These are phyloP conservation scores for Botrylloides violaceus DNA, from an alignment of 23 tunicate genomes.

Conservation along the genomic window DNA sequence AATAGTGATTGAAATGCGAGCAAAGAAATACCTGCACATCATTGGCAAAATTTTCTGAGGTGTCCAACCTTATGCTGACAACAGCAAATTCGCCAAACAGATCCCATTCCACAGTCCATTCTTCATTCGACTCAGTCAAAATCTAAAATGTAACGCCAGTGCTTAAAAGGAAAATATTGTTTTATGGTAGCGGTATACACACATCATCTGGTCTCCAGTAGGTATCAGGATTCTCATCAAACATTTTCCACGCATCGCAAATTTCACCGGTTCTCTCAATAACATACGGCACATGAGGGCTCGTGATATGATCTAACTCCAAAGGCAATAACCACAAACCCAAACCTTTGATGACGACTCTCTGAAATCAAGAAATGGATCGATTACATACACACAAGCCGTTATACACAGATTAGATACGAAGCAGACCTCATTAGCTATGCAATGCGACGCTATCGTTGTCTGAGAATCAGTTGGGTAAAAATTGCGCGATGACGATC, in stretches of 20 bases:
- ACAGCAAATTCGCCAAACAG: constrained; percentile 33
- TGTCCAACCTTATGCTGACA: constrained; percentile 59
- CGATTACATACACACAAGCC: too few relatives aligned
- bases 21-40: constrained; percentile 82
- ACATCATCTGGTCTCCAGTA: constrained; percentile 88
- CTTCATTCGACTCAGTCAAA: too few relatives aligned
- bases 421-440: constrained; percentile 16
- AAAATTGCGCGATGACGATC: neutral
- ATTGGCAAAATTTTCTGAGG: constrained; percentile 53
- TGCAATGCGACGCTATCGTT: constrained; percentile 7
- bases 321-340: constrained; percentile 54
- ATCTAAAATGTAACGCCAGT: too few relatives aligned
- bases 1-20: too few relatives aligned
- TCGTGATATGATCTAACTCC: constrained; percentile 19
- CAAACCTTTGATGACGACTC: constrained; percentile 13
- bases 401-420: too few relatives aligned
- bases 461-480: constrained; percentile 20
- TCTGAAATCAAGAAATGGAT: constrained; percentile 22
- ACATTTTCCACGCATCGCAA: constrained; percentile 34
- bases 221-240: constrained; percentile 59
- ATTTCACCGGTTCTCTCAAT: constrained; percentile 28
- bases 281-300: constrained; percentile 18
- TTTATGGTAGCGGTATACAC: too few relatives aligned
- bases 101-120: constrained; percentile 61
- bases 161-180: too few relatives aligned